These are phyloP conservation scores for Otolemur garnettii DNA, from an alignment of 2,113 vertebrate genomes.

Conservation along the genomic window DNA sequence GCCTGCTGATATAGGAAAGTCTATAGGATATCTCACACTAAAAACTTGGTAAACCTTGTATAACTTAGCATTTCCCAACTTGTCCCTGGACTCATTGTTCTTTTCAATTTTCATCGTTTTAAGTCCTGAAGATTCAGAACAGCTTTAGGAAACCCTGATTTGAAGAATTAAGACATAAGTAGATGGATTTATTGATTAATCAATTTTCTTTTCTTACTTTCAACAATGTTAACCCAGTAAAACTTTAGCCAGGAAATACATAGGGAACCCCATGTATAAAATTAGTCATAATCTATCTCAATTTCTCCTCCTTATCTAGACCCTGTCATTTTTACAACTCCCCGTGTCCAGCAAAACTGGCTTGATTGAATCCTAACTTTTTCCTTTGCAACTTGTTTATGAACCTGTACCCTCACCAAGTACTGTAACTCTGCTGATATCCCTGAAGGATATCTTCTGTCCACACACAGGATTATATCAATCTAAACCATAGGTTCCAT, in stretches of 20 bases:
- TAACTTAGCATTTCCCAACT: slow-evolving; percentile 43
- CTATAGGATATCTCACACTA: neutral
- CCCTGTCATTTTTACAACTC: neutral
- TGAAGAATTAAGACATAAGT: neutral
- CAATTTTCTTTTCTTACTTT: slow-evolving; percentile 14
- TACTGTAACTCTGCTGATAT: neutral
- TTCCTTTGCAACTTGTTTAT: neutral
- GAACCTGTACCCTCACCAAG: neutral
- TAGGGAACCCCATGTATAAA: neutral
- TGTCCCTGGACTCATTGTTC: neutral
- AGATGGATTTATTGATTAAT: neutral
- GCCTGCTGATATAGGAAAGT: neutral
- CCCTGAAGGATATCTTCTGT: neutral
- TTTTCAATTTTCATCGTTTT: neutral
- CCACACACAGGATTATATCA: neutral
- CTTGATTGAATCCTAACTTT: neutral
- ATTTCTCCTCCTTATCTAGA: neutral
- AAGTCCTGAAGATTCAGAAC: neutral
- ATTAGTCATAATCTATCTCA: neutral
- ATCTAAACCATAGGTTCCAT: neutral
- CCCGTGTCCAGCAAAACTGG: neutral
- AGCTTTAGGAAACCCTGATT: slow-evolving; percentile 41
- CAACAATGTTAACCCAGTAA: neutral
- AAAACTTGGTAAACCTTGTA: neutral
- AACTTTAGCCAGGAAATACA: neutral